Conservation (phyloP, 2,113 vertebrate species). For the Pimephales promelas region DNA sequence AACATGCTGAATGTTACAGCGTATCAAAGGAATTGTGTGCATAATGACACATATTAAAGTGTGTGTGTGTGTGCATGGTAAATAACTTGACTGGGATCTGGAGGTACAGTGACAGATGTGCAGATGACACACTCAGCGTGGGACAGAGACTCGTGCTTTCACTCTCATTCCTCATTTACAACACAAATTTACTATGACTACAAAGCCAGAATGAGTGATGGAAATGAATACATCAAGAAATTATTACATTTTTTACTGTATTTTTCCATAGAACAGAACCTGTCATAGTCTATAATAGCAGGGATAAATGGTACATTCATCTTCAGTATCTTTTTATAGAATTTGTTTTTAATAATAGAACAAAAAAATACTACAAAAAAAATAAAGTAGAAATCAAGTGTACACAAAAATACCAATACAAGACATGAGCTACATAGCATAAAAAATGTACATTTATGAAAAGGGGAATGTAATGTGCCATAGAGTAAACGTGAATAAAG, state of each 20-base stretch:
- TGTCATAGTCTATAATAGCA: not conserved
- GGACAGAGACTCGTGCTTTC: not conserved
- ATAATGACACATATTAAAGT: slow-evolving; percentile 39
- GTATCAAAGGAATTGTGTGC: slow-evolving; percentile 32
- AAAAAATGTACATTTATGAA: not conserved
- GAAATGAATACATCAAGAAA: not conserved
- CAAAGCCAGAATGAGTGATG: not conserved
- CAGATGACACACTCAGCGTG: slow-evolving; percentile 6
- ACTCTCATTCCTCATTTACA: not conserved
- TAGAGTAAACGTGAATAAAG: not conserved
- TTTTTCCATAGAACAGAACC: not conserved
- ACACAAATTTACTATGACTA: slow-evolving; percentile 38
- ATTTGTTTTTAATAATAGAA: too few species aligned
- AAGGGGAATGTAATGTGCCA: not conserved
- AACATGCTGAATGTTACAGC: slow-evolving; percentile 47
- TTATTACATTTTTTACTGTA: not conserved
- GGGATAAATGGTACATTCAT: not conserved
- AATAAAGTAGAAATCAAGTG: not conserved
- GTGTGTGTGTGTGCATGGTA: not conserved
- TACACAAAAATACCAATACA: too few species aligned
- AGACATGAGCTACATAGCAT: not conserved
- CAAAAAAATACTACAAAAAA: too few species aligned
- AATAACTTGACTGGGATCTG: slow-evolving; percentile 35
- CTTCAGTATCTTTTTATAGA: too few species aligned
- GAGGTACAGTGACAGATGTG: slow-evolving; percentile 4